Base-by-base conservation (phyloP, 2,888 invertebrate species). In the Scaptomyza polygonia region DNA sequence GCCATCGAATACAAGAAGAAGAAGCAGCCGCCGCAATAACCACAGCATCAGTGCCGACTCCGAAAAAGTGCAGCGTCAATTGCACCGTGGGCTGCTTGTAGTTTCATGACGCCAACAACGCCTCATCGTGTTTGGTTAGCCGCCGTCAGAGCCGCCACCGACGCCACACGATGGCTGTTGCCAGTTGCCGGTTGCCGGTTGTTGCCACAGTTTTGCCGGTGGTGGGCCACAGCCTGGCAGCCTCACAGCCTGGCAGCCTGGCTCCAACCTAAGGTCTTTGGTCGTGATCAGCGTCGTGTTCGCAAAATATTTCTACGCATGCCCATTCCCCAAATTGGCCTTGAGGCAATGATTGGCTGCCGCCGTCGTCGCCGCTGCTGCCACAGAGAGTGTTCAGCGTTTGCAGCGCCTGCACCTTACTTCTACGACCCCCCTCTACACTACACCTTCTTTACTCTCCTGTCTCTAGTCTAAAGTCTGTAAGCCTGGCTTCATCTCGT, bases 61-160 rank as follows among this genome's bases (percentile, higher is more conserved):
- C 48, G 44, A 44, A 39, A 44, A 53, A 55, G 43, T 51, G 58
- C 63, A 75, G 76, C 78, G 80, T 80, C 80, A 77, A 73, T 78
- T 80, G 84, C 65, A 72, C 68, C 78, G 70, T 71, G 79, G 79
- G 77, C 72, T 83, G 86, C 79, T 79, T 89, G 89, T 89, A 80
- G 89, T 80, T 89, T 88, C 78, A 88, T 89, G 88, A 89, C 88
- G 89, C 85, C 84, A 88, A 89, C 89, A 89, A 89, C 89, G 89
- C 89, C 89, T 89, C 89, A 83, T 88, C 89, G 89, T 89, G 88
- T 89, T 88, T 88, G 88, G 77, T 83, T 79, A 88, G 88, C 88
- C 88, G 89, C 88, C 88, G 85, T 80, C 85, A 83, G 86, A 87
- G 85, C 79, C 85, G 84, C 86, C 85, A 85, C 85, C 82, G 81